Evolutionary conservation across 2,113 vertebrate species (phyloP).

Genomic region (Trichomycterus rosablanca): DNA sequence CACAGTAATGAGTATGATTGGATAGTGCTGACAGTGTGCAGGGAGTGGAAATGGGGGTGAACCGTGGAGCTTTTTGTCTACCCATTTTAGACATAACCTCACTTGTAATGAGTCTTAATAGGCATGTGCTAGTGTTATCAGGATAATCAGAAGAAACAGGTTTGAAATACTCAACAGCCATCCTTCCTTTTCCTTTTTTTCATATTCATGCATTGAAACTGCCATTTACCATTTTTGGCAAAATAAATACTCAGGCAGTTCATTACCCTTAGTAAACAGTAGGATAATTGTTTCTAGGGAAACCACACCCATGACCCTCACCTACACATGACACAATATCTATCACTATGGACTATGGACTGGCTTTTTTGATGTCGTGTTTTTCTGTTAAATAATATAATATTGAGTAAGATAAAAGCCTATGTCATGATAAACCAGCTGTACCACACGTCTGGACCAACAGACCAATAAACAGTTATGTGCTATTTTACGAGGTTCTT

Average conservation of each 20-base stretch:
- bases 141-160: conserved; percentile 34
- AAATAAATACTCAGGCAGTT: conserved; percentile 7
- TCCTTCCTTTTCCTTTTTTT: too few relatives aligned
- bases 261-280: conserved; percentile 20
- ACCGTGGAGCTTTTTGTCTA: conserved; percentile 19
- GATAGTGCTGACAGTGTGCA: conserved; percentile 34
- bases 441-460: background rate
- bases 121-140: conserved; percentile 23
- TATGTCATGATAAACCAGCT: conserved; percentile 3
- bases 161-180: too few relatives aligned
- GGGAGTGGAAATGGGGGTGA: conserved; percentile 1
- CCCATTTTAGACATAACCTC: background rate
- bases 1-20: conserved; percentile 36
- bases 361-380: conserved; percentile 1
- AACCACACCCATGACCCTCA: conserved; percentile 26
- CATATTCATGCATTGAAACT: background rate
- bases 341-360: conserved; percentile 6
- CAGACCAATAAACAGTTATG: background rate
- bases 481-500: too few relatives aligned
- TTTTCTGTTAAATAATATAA: background rate
- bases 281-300: conserved; percentile 32
- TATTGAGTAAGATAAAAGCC: background rate
- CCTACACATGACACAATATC: conserved; percentile 2
- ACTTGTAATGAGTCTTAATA: conserved; percentile 35
- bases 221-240: background rate